Evolutionary conservation across 2,888 invertebrate genomes (phyloP).

Genomic region (Lobophora halterata): DNA sequence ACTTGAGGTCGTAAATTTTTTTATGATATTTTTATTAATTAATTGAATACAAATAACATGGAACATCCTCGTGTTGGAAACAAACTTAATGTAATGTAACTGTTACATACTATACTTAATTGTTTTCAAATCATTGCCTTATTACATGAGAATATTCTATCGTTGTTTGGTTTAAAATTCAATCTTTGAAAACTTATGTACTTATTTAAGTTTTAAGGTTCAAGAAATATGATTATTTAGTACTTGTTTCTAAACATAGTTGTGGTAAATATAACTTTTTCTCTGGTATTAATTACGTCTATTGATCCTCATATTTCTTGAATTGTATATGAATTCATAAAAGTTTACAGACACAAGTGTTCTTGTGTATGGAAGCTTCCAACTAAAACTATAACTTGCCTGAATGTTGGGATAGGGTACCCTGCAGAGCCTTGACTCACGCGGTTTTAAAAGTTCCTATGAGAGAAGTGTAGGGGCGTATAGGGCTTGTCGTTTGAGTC

Average conservation of each 20-base stretch:
- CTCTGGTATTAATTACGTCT: no score
- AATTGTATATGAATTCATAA: constrained; percentile 16
- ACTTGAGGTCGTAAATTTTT: constrained; percentile 9
- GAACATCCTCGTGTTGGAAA: constrained; percentile 11
- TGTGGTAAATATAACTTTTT: no score
- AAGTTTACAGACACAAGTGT: constrained; percentile 46
- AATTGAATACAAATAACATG: constrained; percentile 2
- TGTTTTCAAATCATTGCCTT: not conserved
- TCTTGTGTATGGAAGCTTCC: constrained; percentile 57
- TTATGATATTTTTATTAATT: constrained; percentile 1
- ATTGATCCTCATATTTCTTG: constrained; percentile 28
- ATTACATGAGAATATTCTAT: constrained; percentile 11
- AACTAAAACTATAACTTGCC: constrained; percentile 81
- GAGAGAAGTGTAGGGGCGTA: constrained; percentile 47
- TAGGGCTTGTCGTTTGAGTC: constrained; percentile 36
- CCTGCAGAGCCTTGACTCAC: constrained; percentile 84
- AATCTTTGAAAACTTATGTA: constrained; percentile 1
- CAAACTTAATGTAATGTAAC: not conserved
- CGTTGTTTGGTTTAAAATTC: not conserved
- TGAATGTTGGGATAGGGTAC: constrained; percentile 99
- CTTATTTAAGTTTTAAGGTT: constrained; percentile 3
- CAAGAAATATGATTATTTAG: constrained; percentile 30
- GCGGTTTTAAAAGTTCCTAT: constrained; percentile 30
- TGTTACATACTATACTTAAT: not conserved
- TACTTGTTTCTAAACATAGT: constrained; percentile 37